These are phyloP conservation scores for Dione juno DNA, from an alignment of 2,888 invertebrate genomes.

Conservation along the genomic window DNA sequence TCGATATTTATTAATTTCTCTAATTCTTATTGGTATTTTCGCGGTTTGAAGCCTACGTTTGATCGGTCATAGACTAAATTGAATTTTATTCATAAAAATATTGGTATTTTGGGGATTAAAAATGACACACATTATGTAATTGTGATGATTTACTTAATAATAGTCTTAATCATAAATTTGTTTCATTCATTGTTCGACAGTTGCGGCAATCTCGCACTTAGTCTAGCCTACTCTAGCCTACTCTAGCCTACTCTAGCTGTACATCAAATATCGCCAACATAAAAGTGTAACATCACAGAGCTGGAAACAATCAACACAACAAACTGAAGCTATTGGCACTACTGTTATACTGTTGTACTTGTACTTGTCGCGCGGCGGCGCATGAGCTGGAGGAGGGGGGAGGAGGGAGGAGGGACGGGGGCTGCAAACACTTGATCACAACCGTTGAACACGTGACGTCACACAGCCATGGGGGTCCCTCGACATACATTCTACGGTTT, in stretches of 20 bases:
- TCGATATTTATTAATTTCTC: no score
- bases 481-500: conserved; percentile 20
- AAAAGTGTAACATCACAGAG: conserved; percentile 32
- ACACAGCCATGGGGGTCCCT: neutral
- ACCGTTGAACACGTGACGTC: no score
- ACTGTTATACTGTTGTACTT: neutral
- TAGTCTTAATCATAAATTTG: conserved; percentile 37
- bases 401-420: no score
- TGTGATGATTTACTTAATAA: conserved; percentile 38
- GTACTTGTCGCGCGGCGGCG: neutral
- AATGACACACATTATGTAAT: conserved; percentile 20
- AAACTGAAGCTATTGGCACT: conserved; percentile 8
- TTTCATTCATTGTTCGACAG: conserved; percentile 40
- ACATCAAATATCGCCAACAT: conserved; percentile 22
- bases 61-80: no score
- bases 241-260: conserved; percentile 9
- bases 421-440: no score
- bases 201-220: conserved; percentile 18
- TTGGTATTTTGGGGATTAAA: neutral
- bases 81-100: neutral
- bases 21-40: no score
- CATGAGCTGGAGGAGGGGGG: no score
- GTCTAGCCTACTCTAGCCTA: conserved; percentile 12
- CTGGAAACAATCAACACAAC: neutral
- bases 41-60: no score